Evolutionary conservation across 92 coral and sea anemone genomes (phyloP), one percentile per base, ranked within the genome.

Genomic region (Paramuricea clavata): DNA sequence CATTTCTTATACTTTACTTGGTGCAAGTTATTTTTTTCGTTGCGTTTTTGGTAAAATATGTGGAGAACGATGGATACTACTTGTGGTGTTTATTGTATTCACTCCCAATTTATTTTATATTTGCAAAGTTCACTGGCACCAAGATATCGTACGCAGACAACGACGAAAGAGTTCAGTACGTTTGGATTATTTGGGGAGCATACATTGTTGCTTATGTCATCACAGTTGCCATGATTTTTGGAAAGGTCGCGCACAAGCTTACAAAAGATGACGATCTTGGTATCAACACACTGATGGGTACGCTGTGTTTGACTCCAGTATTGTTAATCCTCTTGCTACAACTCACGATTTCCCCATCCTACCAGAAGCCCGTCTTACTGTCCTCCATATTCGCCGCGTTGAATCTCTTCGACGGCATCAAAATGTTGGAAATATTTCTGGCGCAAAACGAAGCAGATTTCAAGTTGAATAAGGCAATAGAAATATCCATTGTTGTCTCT

Each of bases 321-420:
- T 22, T 72, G 11, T 33, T 72, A 16, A 23, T 72, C 21, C 78
- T 72, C 13, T 33, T 72, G 1, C 78, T 72, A 0, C 78, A 72
- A 16, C 57, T 72, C 13, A 41, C 56, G 11, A 72, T 72, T 0
- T 39, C 54, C 36, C 78, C 78, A 27, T 72, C 78, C 78, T 72
- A 72, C 19, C 50, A 54, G 15, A 36, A 72, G 57, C 42, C 49
- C 19, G 78, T 72, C 27, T 21, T 72, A 15, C 36, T 54, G 33
- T 2, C 36, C 13, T 72, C 78, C 12, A 19, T 72, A 23, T 72
- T 72, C 52, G 52, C 78, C 22, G 78, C 78, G 1, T 41, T 72
- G 34, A 34, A 72, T 72, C 35, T 72, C 78, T 72, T 72, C n/a
- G 78, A 72, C 7, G 78, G 78, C 2, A 72, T 72, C 56, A 54